A percentile compares a stretch with the other conserved stretches of the same genome.
Conservation (phyloP, 2,113 vertebrate genomes). For the Strix aluco region DNA sequence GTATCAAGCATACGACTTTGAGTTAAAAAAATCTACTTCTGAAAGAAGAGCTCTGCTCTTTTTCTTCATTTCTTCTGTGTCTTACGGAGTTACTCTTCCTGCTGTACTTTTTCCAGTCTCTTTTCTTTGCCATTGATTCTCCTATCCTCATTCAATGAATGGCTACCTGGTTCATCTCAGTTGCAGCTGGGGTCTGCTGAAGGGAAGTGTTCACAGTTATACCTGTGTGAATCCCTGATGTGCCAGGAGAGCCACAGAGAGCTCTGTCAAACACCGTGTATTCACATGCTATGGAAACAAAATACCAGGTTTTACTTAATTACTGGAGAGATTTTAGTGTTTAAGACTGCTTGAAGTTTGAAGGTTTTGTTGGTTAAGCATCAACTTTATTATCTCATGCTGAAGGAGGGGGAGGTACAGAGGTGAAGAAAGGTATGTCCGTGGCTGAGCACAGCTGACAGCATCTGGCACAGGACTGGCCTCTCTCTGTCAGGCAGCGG, state of each 20-base stretch:
- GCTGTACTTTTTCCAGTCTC: neutral
- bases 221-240: neutral
- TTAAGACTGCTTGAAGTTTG: neutral
- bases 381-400: neutral
- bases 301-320: neutral
- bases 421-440: neutral
- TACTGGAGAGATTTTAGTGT: neutral
- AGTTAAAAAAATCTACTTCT: neutral
- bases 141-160: neutral
- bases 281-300: neutral
- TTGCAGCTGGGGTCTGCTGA: neutral
- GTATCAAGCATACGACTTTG: neutral
- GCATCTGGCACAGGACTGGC: neutral
- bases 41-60: neutral
- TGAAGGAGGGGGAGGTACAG: neutral
- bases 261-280: neutral
- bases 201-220: neutral
- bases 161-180: neutral
- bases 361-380: neutral
- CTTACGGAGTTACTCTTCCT: neutral
- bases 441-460: neutral
- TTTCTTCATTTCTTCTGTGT: neutral
- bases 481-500: rapidly evolving
- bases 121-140: neutral
- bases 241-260: neutral